Base-by-base conservation (phyloP, 2,888 invertebrate species). In the Drosophila nigricruria region DNA sequence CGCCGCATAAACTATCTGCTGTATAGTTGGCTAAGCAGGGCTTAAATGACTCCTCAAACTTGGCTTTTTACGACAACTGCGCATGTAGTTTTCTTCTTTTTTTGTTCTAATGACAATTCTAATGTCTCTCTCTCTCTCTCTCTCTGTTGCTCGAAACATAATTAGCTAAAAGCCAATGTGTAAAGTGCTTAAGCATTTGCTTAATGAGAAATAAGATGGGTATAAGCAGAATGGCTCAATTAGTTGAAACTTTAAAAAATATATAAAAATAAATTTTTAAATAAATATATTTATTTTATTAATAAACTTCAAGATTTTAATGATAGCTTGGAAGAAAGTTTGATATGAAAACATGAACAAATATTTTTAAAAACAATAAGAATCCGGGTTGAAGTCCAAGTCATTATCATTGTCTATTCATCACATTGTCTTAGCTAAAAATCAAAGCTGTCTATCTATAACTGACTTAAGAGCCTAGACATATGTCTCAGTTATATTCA, bases 61-160 rank as follows among this genome's bases (percentile, higher is more conserved):
- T 12, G 43, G 25, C 38, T 43, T 47, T 89, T 89, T 75, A 89
- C 76, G 82, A 81, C 79, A 59, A 10, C 20, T 6, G 30, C 14
- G 3, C 60, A 45, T 34, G 67, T 60, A 47, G 59, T 50, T 65
- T 56, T 52, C 30, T 59, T 61, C 54, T 61, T 43, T 38, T 10
- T 43, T 47, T 27, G 47, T 47, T 43, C 43, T 65, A 81, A 81
- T 68, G 67, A 80, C 64, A 61, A 56, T 64, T 67, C 67, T 62
- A 57, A 80, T 77, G 66, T 66, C 62, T 75, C 52, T 42, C 30
- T 75, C 52, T 10, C 65, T 73, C 50, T 38, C 18, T 73, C 54
- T 38, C 38, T 36, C 27, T 74, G 45, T 42, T 10, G 16, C 45
- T n/a, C 23, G 57, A 50, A 63, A 53, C 71, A 80, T 70, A 60